phyloP scores from a whole-genome alignment of 2,113 vertebrate genomes.

The Pseudorhombus dupliciocellatus region DNA sequence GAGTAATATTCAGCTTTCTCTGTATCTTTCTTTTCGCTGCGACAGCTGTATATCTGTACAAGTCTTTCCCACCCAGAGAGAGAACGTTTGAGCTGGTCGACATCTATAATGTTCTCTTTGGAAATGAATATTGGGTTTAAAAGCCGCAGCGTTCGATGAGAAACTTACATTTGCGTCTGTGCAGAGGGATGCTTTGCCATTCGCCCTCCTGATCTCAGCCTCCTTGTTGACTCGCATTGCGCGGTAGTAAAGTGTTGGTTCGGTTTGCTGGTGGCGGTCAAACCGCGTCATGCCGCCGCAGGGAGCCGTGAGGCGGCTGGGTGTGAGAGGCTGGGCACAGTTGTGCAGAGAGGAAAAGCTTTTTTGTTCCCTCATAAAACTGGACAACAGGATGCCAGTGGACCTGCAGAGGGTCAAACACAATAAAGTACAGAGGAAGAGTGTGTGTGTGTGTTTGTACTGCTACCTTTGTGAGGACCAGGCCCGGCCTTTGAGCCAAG shows the following conservation, averaged over 20 bases:
- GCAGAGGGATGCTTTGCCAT: neutral
- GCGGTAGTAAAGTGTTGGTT: neutral
- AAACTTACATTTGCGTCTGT: too few relatives aligned
- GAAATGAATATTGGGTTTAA: too few relatives aligned
- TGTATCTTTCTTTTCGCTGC: too few relatives aligned
- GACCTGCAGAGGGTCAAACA: conserved; percentile 66
- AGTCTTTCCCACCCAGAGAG: neutral
- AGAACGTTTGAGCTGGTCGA: too few relatives aligned
- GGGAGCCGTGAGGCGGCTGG: conserved; percentile 5
- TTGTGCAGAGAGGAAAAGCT: conserved; percentile 53
- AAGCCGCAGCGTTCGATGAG: too few relatives aligned
- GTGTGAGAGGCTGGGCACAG: neutral
- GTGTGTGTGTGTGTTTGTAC: conserved; percentile 10
- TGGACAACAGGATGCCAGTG: conserved; percentile 75
- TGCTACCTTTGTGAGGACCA: too few relatives aligned
- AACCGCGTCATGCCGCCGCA: neutral
- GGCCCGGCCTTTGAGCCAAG: too few relatives aligned
- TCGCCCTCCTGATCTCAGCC: neutral
- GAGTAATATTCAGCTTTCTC: too few relatives aligned
- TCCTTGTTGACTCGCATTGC: neutral
- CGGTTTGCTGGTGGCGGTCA: neutral
- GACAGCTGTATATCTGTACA: neutral
- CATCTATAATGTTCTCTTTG: too few relatives aligned
- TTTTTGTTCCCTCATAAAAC: conserved; percentile 66
- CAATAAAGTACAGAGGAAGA: conserved; percentile 77